phyloP scores from a whole-genome alignment of 2,797 vertebrate genomes.

The Threskiornis aethiopicus region DNA sequence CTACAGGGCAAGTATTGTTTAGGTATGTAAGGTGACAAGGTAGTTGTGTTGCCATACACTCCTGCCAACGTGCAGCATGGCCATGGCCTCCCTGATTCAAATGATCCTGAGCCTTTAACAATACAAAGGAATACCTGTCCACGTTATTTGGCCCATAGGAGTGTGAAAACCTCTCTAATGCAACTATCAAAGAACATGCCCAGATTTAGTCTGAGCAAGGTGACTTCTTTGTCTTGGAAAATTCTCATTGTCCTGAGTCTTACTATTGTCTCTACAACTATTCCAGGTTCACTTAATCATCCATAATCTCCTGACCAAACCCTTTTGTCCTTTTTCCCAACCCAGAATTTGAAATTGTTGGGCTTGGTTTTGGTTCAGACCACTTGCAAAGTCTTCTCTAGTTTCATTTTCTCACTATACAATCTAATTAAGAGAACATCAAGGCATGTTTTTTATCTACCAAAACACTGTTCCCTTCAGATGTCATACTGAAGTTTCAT shows the following conservation, averaged over 20 bases:
- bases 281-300: neutral
- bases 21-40: neutral
- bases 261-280: neutral
- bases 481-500: neutral
- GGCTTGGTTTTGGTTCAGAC: neutral
- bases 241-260: neutral
- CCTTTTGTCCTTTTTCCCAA: neutral
- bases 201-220: neutral
- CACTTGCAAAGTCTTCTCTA: neutral
- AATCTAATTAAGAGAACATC: neutral
- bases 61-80: neutral
- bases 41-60: neutral
- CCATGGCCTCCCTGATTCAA: neutral
- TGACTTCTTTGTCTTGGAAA: neutral
- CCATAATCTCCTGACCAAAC: neutral
- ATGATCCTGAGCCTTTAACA: neutral
- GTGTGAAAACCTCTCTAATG: neutral
- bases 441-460: neutral
- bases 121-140: neutral
- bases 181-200: neutral
- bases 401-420: neutral
- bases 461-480: neutral
- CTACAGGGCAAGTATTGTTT: neutral
- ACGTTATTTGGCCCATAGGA: neutral
- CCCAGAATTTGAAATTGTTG: neutral